These are phyloP conservation scores for Pelecanus crispus DNA, from an alignment of 2,113 vertebrate species.

Conservation along the genomic window DNA sequence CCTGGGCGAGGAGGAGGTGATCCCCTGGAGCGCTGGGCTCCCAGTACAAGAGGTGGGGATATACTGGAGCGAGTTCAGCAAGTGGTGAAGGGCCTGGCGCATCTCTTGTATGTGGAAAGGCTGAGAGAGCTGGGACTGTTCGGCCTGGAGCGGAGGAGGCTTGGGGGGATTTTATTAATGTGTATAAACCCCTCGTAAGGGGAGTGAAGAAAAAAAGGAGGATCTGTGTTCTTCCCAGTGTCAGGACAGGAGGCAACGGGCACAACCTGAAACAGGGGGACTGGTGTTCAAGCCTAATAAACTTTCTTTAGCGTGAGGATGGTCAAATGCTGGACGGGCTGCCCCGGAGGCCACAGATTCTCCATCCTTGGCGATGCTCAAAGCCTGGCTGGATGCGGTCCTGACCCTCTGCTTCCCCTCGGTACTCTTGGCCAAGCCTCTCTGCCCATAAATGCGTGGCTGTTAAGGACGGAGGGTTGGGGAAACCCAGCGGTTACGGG, in stretches of 20 bases:
- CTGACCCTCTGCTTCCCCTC: neutral
- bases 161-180: neutral
- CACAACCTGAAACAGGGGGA: neutral
- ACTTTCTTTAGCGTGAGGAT: neutral
- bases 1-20: neutral
- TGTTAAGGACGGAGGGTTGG: neutral
- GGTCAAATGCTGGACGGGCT: neutral
- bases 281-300: neutral
- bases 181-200: neutral
- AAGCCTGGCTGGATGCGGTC: neutral
- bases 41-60: neutral
- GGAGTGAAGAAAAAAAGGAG: neutral
- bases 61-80: neutral
- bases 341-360: neutral
- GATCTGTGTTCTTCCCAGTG: neutral
- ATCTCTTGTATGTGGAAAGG: neutral
- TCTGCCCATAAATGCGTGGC: accelerated
- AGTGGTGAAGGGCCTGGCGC: neutral
- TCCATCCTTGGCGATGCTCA: neutral
- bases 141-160: neutral
- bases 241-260: neutral
- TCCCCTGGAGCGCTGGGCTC: neutral
- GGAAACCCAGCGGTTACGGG: neutral
- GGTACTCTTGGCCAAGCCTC: neutral
- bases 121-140: too few relatives aligned